phyloP scores from a whole-genome alignment of 2,113 vertebrate genomes.

The Anoura caudifer region DNA sequence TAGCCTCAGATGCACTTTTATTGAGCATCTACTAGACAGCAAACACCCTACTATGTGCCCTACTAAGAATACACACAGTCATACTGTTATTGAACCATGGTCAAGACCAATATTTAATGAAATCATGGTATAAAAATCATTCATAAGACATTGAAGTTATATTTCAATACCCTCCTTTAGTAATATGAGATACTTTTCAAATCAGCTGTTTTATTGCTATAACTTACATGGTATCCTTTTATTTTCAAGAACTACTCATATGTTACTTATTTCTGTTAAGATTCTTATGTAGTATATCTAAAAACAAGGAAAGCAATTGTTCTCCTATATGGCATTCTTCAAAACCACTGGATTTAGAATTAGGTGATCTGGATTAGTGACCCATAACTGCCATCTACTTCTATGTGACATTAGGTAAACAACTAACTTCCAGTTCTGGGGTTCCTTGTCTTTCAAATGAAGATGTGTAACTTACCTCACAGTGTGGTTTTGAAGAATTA shows the following conservation, averaged over 20 bases:
- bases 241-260: neutral
- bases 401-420: neutral
- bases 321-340: neutral
- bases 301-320: neutral
- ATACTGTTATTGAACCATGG: neutral
- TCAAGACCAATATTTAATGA: neutral
- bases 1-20: neutral
- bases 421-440: neutral
- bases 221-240: neutral
- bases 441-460: neutral
- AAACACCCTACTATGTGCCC: neutral
- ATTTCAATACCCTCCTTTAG: neutral
- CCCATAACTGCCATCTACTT: neutral
- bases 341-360: neutral
- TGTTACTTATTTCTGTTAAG: neutral
- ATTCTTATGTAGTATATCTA: neutral
- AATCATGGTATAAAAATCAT: neutral
- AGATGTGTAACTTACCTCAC: neutral
- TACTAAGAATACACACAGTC: neutral
- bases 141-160: neutral
- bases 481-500: neutral
- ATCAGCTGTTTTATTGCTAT: neutral
- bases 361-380: neutral
- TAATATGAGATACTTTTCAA: neutral
- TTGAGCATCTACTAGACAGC: neutral